Conservation (phyloP, 2,797 vertebrate genomes). For the Dryobates pubescens region DNA sequence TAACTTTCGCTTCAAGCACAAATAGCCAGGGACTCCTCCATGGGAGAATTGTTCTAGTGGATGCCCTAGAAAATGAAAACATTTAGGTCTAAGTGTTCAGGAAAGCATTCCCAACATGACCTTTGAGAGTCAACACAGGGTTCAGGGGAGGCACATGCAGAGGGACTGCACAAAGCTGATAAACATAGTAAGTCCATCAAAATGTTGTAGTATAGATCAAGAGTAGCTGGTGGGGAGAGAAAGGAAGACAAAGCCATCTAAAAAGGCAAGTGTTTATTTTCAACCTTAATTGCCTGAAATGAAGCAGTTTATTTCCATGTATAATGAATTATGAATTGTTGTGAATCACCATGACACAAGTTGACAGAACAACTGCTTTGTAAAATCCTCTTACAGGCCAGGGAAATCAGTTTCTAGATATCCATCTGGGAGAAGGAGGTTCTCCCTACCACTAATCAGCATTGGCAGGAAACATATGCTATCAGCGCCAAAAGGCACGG, state of each 20-base stretch:
- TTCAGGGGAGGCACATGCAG: background rate
- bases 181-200: background rate
- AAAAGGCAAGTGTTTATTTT: background rate
- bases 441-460: background rate
- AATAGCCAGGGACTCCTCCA: slow-evolving; percentile 58
- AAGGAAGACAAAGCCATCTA: background rate
- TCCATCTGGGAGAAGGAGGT: background rate
- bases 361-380: background rate
- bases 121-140: background rate
- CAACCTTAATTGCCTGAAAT: slow-evolving; percentile 19
- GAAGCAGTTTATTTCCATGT: slow-evolving; percentile 37
- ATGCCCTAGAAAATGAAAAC: slow-evolving; percentile 54
- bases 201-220: background rate
- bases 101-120: background rate
- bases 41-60: slow-evolving; percentile 52
- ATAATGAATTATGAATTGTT: slow-evolving; percentile 46
- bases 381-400: background rate
- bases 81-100: slow-evolving; percentile 1
- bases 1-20: slow-evolving; percentile 66
- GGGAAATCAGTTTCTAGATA: background rate
- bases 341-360: slow-evolving; percentile 6
- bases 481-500: background rate
- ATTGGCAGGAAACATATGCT: background rate
- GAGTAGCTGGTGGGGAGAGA: background rate
- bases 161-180: background rate